Conservation (phyloP, 2,888 invertebrate species). For the Pristionchus entomophagus region DNA sequence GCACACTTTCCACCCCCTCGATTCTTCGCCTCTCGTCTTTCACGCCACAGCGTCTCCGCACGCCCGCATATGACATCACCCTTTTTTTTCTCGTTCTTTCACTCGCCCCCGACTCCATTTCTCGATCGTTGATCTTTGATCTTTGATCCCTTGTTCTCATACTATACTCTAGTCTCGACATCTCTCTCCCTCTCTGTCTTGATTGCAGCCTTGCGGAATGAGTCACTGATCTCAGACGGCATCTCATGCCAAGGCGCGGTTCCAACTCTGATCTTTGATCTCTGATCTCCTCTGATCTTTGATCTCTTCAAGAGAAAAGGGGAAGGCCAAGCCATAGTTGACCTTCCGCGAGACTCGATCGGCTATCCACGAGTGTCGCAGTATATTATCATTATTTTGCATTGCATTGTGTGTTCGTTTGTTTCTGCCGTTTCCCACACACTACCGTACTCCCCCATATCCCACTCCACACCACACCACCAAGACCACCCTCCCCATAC, state of each 20-base stretch:
- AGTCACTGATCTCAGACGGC: slow-evolving; percentile 39
- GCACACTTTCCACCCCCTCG: slow-evolving; percentile 27
- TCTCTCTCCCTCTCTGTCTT: background rate
- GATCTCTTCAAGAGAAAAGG: background rate
- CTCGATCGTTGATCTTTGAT: slow-evolving; percentile 37
- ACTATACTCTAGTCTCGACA: background rate
- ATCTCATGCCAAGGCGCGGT: background rate
- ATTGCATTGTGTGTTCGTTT: slow-evolving; percentile 2
- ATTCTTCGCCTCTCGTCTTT: slow-evolving; percentile 6
- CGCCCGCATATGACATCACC: slow-evolving; percentile 34
- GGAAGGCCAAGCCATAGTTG: slow-evolving; percentile 20
- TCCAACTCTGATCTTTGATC: background rate
- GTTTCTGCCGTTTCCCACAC: background rate
- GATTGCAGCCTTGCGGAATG: slow-evolving; percentile 22
- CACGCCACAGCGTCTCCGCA: slow-evolving; percentile 29
- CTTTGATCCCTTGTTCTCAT: background rate
- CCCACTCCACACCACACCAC: background rate
- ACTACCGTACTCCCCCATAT: slow-evolving; percentile 28
- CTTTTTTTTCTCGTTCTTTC: background rate
- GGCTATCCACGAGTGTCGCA: background rate
- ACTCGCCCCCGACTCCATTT: background rate
- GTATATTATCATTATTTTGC: background rate
- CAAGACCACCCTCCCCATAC: background rate
- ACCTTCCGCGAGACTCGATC: slow-evolving; percentile 35
- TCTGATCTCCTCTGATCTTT: slow-evolving; percentile 3